A percentile compares a stretch with the other conserved stretches of the same genome.
These are phyloP conservation scores for Pseudoatta argentina DNA, from an alignment of 1,140 invertebrate genomes.

Conservation along the genomic window DNA sequence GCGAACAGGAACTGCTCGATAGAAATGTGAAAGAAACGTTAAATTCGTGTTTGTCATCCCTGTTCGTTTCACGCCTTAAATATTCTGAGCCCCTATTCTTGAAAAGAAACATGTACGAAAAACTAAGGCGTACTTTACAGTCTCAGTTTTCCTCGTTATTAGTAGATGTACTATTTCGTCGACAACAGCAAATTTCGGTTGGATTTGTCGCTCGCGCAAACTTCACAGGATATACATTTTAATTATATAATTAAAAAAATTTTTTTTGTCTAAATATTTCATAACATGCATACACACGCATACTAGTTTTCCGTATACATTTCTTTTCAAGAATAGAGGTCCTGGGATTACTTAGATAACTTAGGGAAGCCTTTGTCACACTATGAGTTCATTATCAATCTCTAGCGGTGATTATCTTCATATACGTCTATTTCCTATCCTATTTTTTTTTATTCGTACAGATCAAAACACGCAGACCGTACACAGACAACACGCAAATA, in stretches of 20 bases:
- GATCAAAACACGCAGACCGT: slow-evolving; percentile 44
- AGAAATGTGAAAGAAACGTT: slow-evolving; percentile 75
- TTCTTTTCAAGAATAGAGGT: too few species aligned
- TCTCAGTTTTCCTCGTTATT: slow-evolving; percentile 31
- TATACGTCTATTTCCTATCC: slow-evolving; percentile 57
- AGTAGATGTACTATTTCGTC: slow-evolving; percentile 32
- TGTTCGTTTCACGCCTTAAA: slow-evolving; percentile 62
- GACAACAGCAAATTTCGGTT: slow-evolving; percentile 57
- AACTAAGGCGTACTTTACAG: background rate
- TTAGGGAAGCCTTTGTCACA: slow-evolving; percentile 75
- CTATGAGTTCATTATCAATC: slow-evolving; percentile 68
- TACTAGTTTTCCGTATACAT: too few species aligned
- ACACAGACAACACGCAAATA: slow-evolving; percentile 57
- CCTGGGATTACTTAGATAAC: slow-evolving; percentile 42
- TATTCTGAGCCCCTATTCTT: slow-evolving; percentile 34
- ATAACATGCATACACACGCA: too few species aligned
- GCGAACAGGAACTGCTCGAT: slow-evolving; percentile 74
- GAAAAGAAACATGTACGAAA: too few species aligned
- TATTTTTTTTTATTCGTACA: slow-evolving; percentile 33
- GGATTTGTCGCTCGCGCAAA: slow-evolving; percentile 71
- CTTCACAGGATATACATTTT: slow-evolving; percentile 79
- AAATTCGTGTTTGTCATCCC: slow-evolving; percentile 57
- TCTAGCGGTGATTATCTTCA: slow-evolving; percentile 73
- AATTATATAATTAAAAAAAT: slow-evolving; percentile 78
- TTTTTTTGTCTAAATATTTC: slow-evolving; percentile 71